Evolutionary conservation across 2,113 vertebrate species (phyloP).

Genomic region (Machaerirhynchus nigripectus): DNA sequence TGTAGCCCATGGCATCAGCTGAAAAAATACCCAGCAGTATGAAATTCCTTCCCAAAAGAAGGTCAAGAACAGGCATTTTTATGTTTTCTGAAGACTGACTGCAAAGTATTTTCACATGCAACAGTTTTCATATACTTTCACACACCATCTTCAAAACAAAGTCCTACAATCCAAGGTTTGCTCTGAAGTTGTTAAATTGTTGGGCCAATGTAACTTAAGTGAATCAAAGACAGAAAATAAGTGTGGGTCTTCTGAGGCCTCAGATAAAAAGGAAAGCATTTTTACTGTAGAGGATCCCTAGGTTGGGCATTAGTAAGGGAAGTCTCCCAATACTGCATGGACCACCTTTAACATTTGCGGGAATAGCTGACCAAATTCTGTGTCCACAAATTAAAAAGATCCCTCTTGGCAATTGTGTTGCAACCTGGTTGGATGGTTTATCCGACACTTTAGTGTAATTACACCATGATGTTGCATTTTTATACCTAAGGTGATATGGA

Average conservation of each 20-base stretch:
- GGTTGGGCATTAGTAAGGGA: no score
- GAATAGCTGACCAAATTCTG: no score
- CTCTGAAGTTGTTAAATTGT: background rate
- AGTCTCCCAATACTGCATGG: no score
- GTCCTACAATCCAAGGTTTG: background rate
- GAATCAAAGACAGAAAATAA: background rate
- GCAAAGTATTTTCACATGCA: background rate
- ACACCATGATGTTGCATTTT: no score
- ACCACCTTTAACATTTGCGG: no score
- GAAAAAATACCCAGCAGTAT: background rate
- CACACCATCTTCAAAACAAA: fast-evolving
- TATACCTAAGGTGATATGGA: no score
- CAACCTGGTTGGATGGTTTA: no score
- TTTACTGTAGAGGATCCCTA: background rate
- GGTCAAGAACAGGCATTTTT: background rate
- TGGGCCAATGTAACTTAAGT: background rate
- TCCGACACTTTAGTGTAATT: no score
- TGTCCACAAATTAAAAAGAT: no score
- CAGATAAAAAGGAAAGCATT: background rate
- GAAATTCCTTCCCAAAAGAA: background rate
- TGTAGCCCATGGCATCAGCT: background rate
- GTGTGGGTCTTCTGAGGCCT: background rate
- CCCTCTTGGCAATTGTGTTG: no score
- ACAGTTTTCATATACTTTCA: background rate
- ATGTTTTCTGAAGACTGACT: background rate